Percentiles rank a stretch among this genome's conserved stretches.
Evolutionary conservation across 2,113 vertebrate species (phyloP).

Genomic region (Ovis canadensis): DNA sequence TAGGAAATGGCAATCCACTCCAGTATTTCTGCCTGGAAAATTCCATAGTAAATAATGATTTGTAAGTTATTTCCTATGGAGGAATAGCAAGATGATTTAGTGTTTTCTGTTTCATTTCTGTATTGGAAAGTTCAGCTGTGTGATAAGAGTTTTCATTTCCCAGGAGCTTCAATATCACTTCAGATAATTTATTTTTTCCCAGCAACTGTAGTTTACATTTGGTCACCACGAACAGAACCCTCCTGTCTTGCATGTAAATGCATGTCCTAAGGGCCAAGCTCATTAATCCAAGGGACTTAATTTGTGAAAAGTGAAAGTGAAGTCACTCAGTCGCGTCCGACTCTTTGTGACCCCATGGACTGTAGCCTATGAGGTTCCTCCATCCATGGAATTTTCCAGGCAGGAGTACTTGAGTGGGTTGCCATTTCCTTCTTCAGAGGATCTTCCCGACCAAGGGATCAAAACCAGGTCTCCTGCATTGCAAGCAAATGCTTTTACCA

Average conservation of each 20-base stretch:
- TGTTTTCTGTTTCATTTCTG: not conserved
- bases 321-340: accelerated
- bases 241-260: not conserved
- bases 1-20: not conserved
- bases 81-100: not conserved
- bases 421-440: not conserved
- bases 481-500: not conserved
- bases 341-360: not conserved
- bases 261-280: not conserved
- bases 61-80: not conserved
- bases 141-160: not conserved
- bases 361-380: not conserved
- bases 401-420: not conserved
- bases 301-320: not conserved
- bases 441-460: not conserved
- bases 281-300: not conserved
- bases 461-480: accelerated
- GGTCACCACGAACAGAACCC: not conserved
- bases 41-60: not conserved
- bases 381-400: not conserved
- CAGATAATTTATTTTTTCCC: not conserved
- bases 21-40: not conserved
- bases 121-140: not conserved
- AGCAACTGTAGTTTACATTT: not conserved
- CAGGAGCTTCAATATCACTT: not conserved